phyloP scores from a whole-genome alignment of 2,797 vertebrate species.

The Ctenosaura bakeri region DNA sequence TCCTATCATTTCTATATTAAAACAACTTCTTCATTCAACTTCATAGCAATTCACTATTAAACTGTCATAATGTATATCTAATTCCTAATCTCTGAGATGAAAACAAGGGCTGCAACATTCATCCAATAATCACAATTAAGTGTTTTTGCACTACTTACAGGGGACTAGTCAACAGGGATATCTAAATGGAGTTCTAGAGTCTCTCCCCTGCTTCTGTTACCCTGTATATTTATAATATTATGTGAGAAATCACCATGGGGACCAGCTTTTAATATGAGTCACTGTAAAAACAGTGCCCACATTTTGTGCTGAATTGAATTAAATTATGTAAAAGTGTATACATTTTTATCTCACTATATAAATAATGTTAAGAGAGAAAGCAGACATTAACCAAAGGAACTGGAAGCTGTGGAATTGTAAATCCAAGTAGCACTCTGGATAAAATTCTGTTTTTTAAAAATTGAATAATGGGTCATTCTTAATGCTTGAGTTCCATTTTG shows the following conservation, averaged over 20 bases:
- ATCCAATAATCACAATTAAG: conserved; percentile 4
- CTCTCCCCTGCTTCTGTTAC: background rate
- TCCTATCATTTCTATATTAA: no score
- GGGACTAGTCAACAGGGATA: background rate
- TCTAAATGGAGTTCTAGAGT: background rate
- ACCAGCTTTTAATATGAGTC: background rate
- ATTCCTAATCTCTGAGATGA: background rate
- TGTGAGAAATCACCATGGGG: background rate
- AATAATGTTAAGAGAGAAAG: background rate
- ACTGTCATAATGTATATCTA: background rate
- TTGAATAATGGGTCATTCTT: background rate
- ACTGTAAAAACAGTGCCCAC: background rate
- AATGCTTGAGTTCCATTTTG: background rate
- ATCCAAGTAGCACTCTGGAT: background rate
- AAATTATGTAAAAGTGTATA: no score
- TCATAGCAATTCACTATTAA: no score
- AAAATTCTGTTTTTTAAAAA: background rate
- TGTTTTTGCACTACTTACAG: no score
- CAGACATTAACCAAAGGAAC: background rate
- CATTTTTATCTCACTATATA: background rate
- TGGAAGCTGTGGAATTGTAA: background rate
- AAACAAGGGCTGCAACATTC: background rate
- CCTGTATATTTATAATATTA: background rate
- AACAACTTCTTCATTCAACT: no score
- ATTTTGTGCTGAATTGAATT: background rate